Conservation (phyloP, 2,113 vertebrate genomes). For the Nanger granti region DNA sequence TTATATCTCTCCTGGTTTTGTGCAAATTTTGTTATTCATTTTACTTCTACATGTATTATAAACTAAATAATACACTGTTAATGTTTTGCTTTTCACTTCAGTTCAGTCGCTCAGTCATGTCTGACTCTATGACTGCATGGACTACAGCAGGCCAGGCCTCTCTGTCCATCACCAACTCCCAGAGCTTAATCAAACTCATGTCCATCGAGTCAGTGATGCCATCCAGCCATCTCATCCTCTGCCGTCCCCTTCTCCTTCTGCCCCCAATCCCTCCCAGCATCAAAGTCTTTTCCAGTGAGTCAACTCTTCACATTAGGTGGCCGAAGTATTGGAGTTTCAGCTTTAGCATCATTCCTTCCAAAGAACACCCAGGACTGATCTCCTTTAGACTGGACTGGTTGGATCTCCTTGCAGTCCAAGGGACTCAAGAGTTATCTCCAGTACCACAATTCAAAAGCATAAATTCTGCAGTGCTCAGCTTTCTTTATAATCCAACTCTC, state of each 20-base stretch:
- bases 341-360: neutral
- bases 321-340: neutral
- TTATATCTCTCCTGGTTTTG: neutral
- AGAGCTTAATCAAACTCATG: neutral
- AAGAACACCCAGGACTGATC: neutral
- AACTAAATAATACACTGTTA: neutral
- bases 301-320: neutral
- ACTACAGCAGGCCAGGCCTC: neutral
- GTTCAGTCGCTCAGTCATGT: neutral
- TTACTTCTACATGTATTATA: neutral
- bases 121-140: neutral
- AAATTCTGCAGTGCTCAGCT: neutral
- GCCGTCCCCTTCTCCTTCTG: neutral
- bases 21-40: neutral
- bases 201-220: fast-evolving
- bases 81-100: neutral
- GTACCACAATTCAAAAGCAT: neutral
- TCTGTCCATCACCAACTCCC: neutral
- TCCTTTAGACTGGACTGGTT: neutral
- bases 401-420: neutral
- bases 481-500: neutral
- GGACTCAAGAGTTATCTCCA: neutral
- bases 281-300: neutral
- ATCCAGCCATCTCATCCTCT: neutral
- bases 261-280: neutral